These are phyloP conservation scores for Mimachlamys varia DNA, from an alignment of 2,888 invertebrate genomes.

Conservation along the genomic window DNA sequence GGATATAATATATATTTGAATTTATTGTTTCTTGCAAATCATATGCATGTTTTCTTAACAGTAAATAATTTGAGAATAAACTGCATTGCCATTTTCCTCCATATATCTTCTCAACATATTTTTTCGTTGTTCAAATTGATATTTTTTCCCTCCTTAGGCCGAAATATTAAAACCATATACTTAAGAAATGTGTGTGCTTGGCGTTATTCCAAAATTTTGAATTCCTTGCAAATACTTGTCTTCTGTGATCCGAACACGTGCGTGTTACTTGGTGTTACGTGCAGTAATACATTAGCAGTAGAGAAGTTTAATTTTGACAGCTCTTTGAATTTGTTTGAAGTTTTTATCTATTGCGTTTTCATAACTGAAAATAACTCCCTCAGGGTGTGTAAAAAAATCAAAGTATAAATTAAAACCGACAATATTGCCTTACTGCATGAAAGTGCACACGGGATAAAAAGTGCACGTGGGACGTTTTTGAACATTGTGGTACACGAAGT, in stretches of 20 bases:
- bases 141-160: background rate
- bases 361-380: conserved; percentile 3
- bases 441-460: background rate
- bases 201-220: background rate
- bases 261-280: background rate
- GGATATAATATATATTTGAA: no score
- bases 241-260: background rate
- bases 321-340: conserved; percentile 28
- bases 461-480: background rate
- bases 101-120: no score
- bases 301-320: background rate
- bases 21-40: no score
- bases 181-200: background rate
- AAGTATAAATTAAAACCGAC: background rate
- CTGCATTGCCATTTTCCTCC: no score
- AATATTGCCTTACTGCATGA: conserved; percentile 8
- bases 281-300: background rate
- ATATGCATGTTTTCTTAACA: no score
- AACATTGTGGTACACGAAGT: background rate
- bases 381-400: background rate
- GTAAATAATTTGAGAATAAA: no score
- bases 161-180: background rate
- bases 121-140: background rate
- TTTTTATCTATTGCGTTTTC: conserved; percentile 26
- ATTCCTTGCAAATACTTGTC: background rate